phyloP scores from a whole-genome alignment of 2,888 invertebrate species.

The Matsumyia berberina region DNA sequence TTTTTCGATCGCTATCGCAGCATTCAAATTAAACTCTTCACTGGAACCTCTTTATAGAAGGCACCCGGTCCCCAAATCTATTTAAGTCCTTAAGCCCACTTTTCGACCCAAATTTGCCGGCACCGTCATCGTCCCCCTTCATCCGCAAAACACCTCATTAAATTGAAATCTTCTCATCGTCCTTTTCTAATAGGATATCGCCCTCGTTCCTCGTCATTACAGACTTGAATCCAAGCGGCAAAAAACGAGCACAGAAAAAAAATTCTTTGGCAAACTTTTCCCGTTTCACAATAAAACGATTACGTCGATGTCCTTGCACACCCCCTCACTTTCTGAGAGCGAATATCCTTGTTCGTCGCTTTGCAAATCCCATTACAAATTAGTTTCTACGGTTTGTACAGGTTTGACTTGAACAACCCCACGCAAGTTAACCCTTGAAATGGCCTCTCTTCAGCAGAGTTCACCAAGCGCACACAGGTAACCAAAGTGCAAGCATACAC shows the following conservation, averaged over 20 bases:
- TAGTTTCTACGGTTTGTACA: conserved; percentile 37
- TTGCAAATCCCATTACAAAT: conserved; percentile 46
- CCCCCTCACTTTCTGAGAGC: neutral
- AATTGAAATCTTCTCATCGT: conserved; percentile 22
- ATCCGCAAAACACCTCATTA: conserved; percentile 35
- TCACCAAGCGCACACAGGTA: neutral
- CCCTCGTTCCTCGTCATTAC: conserved; percentile 13
- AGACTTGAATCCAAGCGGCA: conserved; percentile 1
- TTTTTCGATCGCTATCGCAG: too few species aligned
- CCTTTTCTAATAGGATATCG: conserved; percentile 45
- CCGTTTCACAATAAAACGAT: conserved; percentile 44
- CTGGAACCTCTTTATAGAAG: too few species aligned
- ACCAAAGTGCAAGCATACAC: conserved; percentile 39
- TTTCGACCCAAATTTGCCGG: neutral
- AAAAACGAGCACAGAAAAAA: conserved; percentile 10
- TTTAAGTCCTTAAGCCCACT: neutral
- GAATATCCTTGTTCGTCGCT: neutral
- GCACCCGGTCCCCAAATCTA: too few species aligned
- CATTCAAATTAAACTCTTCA: too few species aligned
- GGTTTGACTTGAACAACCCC: conserved; percentile 5
- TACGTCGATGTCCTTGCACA: conserved; percentile 23
- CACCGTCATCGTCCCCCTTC: neutral
- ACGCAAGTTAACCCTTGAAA: conserved; percentile 32
- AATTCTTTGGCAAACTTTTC: conserved; percentile 24
- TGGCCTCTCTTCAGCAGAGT: neutral